These are phyloP conservation scores for Stegana nigrithorax DNA, from an alignment of 2,888 invertebrate genomes.

Conservation along the genomic window DNA sequence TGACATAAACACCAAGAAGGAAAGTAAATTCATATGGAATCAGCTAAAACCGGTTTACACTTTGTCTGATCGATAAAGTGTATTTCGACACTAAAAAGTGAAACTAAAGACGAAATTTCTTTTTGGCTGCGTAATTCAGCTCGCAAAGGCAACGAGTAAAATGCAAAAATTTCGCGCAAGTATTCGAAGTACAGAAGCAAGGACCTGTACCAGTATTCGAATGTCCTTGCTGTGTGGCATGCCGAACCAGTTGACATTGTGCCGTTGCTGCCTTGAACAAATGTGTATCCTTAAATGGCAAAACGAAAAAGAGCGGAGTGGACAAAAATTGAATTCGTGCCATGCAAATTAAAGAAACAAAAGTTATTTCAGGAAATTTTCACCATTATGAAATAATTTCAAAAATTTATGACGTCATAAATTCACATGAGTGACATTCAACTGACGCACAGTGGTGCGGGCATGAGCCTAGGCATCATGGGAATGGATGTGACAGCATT, in stretches of 20 bases:
- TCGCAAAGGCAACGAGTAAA: too few species aligned
- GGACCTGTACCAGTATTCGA: too few species aligned
- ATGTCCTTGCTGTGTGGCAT: background rate
- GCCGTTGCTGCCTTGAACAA: constrained; percentile 1
- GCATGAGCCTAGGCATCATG: constrained; percentile 33
- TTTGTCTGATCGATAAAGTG: too few species aligned
- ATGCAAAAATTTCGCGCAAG: too few species aligned
- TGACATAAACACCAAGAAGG: constrained; percentile 32
- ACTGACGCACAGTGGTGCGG: constrained; percentile 36
- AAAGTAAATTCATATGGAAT: constrained; percentile 15
- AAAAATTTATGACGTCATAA: constrained; percentile 48
- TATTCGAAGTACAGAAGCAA: too few species aligned
- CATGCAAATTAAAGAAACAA: background rate
- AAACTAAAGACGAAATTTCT: too few species aligned
- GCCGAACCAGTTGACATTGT: background rate
- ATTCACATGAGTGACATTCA: constrained; percentile 18
- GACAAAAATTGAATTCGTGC: too few species aligned
- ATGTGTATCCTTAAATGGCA: background rate
- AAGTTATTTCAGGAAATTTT: background rate
- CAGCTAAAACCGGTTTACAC: too few species aligned
- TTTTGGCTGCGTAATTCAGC: too few species aligned
- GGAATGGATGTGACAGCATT: too few species aligned
- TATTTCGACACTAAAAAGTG: too few species aligned
- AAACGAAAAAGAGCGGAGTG: background rate
- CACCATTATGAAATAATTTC: constrained; percentile 26